Base-by-base conservation (phyloP, 1,140 invertebrate genomes). In the Bradynema listronoti region DNA sequence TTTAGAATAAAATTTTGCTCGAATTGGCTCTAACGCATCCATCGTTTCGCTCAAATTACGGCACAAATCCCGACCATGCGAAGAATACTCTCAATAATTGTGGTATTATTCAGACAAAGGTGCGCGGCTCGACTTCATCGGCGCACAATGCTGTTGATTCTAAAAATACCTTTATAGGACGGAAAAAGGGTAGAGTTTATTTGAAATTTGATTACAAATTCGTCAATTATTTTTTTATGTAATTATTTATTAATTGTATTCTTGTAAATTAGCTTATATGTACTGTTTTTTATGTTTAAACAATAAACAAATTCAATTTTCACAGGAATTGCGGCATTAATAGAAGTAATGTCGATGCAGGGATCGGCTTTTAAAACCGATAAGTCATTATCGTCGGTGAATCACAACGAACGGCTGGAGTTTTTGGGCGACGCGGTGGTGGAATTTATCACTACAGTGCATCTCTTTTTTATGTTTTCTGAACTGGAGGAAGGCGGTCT, bases 341-440 rank as follows among this genome's bases (percentile, higher is more conserved):
- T 98, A 49, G 91, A 93, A 78, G 97, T 97, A 68, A 99, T 99
- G 94, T 81, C 84, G 2, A 71, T 78, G 30, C 67, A 80, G 60
- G 79, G 65, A n/a, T 52, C 22, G 3, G 58, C 58, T 16, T n/a
- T n/a, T n/a, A 53, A 63, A 27, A 51, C 34, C 29, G 27, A 27
- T 4, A 27, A 60, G 32, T 22, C 22, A 5, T 27, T 55, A 34
- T 72, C 69, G 14, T 39, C 50, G 14, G 30, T 66, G 7, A 50
- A 57, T 29, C 61, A 75, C 47, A 79, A 75, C 36, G 65, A 75
- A 47, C 42, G 59, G 42, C 46, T 56, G 1, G 4, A 99, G 79
- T 98, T 96, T 79, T 82, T 98, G 0, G 94, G 94, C 0, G 94
- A 98, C 81, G 92, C 93, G 14, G 92, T 98, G 0, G 90, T 98